Conservation (phyloP, 1,140 invertebrate species). For the Pseudomyrmex pallidus region DNA sequence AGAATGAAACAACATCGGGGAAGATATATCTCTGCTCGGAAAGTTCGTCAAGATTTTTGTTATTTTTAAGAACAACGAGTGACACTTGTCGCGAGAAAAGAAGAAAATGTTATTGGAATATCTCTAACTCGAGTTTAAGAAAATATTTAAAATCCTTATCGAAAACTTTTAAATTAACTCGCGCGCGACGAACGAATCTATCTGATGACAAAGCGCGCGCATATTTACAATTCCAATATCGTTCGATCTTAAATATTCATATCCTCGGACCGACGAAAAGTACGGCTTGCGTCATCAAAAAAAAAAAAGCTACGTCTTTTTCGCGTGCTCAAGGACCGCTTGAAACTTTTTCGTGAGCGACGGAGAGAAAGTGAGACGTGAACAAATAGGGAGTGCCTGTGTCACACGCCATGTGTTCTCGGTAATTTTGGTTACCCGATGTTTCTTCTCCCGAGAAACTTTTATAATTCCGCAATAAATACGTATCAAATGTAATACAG, state of each 20-base stretch:
- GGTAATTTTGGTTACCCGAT: constrained; percentile 23
- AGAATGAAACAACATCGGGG: not conserved
- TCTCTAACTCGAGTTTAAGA: not conserved
- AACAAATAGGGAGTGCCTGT: not conserved
- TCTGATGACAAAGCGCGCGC: not conserved
- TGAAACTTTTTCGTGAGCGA: not conserved
- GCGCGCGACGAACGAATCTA: no score
- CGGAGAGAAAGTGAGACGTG: not conserved
- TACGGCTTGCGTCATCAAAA: not conserved
- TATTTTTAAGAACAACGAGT: not conserved
- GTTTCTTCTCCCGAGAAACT: not conserved
- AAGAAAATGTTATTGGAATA: not conserved
- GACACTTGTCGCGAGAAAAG: not conserved
- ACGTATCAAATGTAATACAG: not conserved
- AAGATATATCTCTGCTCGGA: not conserved
- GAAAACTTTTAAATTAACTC: not conserved
- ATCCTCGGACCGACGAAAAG: not conserved
- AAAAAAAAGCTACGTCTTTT: not conserved
- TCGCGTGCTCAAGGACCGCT: not conserved
- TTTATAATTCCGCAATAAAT: not conserved
- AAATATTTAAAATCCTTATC: not conserved
- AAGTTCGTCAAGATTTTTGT: not conserved
- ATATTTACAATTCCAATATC: not conserved
- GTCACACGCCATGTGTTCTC: not conserved
- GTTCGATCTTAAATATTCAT: constrained; percentile 4